Base-by-base conservation (phyloP, 2,888 invertebrate genomes). In the Timema cristinae region DNA sequence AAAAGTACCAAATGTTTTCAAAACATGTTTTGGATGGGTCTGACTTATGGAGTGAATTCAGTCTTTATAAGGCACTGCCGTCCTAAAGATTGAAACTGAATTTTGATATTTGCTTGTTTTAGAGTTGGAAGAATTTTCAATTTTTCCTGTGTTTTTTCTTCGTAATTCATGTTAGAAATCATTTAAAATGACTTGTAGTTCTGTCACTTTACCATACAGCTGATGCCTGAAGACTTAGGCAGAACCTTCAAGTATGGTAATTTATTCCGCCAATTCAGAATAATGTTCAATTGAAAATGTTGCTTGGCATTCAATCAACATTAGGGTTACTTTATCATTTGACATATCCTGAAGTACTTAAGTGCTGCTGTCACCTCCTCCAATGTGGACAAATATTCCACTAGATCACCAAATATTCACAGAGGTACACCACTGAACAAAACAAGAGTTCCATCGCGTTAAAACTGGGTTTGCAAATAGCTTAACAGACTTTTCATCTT, bases 391-490 rank as follows among this genome's bases (percentile, higher is more conserved):
- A 63, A 63, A 63, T 48, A 63, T 32, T 63, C 63, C 13, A 63
- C 63, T 8, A 63, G 32, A 63, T 63, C 9, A 32, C 16, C 47
- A 63, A 47, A 48, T 63, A 63, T 32, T 47, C 47, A 8, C 48
- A 32, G 48, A 63, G 15, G 47, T 63, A 63, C 7, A 13, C 4
- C 16, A 63, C 63, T 63, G 63, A 63, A 63, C 5, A 5, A 48
- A 63, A 63, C 63, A 32, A 11, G 63, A 63, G 63, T 63, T 63
- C 63, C 63, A 63, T 6, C 47, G 2, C 47, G 63, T 63, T 10
- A 63, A n/a, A 15, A 63, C 63, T 48, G 63, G 63, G 5, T 2
- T 48, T 63, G 63, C 32, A 13, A 59, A 63, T 32, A 59, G 63
- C 32, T 32, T 32, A 32, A 32, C 2, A 1, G 32, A 32, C 32